These are phyloP conservation scores for Conomelus anceps DNA, from an alignment of 2,888 invertebrate genomes.

Conservation along the genomic window DNA sequence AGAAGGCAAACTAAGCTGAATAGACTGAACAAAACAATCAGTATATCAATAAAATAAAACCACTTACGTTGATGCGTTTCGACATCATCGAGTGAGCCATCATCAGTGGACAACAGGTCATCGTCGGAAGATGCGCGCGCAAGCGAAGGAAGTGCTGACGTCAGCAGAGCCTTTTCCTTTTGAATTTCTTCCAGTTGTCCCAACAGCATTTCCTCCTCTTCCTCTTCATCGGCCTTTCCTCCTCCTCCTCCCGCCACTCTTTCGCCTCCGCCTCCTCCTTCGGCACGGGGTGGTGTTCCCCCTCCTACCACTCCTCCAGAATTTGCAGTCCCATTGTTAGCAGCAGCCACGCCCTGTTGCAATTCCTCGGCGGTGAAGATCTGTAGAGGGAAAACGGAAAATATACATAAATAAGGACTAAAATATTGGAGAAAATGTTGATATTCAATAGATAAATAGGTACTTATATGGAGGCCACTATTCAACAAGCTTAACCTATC, in stretches of 20 bases:
- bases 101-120: constrained; percentile 74
- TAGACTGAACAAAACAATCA: no score
- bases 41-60: neutral
- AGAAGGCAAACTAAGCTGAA: no score
- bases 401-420: neutral
- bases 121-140: constrained; percentile 82
- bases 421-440: no score
- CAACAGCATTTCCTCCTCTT: constrained; percentile 67
- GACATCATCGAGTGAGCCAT: constrained; percentile 54
- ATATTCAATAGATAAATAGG: no score
- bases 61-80: constrained; percentile 33
- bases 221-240: constrained; percentile 43
- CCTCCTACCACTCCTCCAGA: no score
- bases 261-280: constrained; percentile 33
- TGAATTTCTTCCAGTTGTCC: constrained; percentile 74
- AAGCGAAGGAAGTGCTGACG: constrained; percentile 70
- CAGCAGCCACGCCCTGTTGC: constrained; percentile 34
- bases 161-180: constrained; percentile 73
- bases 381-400: constrained; percentile 28
- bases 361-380: constrained; percentile 53
- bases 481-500: no score
- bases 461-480: no score
- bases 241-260: constrained; percentile 29
- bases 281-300: constrained; percentile 34
- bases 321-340: no score